Evolutionary conservation across 2,797 vertebrate species (phyloP), one percentile per base, ranked within the genome.

Genomic region (Siniperca obscura): DNA sequence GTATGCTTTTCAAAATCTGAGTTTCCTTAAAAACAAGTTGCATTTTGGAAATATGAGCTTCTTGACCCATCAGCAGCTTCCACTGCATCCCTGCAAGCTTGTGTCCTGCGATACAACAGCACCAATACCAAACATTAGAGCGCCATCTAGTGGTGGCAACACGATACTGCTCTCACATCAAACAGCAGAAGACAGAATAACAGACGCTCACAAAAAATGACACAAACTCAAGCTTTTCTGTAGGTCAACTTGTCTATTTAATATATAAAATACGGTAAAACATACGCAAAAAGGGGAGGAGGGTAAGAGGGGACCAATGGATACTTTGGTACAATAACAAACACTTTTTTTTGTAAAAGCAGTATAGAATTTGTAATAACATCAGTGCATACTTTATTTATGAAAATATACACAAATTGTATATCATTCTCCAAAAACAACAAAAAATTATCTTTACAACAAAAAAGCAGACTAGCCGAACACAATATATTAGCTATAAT

Each of bases 371-470:
- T 96, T 96, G 94, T 95, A 96, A 96, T 97, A 97, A 97, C 97
- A 97, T 97, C 97, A 98, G 97, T 98, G 97, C 97, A 97, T 97
- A 97, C 96, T 97, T 97, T 97, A 96, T 95, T 96, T 97, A 97
- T 96, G 97, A 97, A 97, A 97, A 97, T 97, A 97, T 97, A 97
- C 97, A 97, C 96, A 96, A 96, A 96, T 94, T 96, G 96, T 96
- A 97, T 97, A 97, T 97, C 96, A 97, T 97, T 97, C 96, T 97
- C 96, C 94, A 96, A 96, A 96, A 95, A 96, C 92, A 96, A 96
- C 92, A 95, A 93, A 94, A 96, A 94, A 80, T 56, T 87, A 93
- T 95, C 93, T 96, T 95, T 95, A 96, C 95, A 96, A 96, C 95
- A 95, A 95, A 97, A 96, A 96, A 97, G 96, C 96, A 96, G 97